phyloP scores from a whole-genome alignment of 2,888 invertebrate genomes.

The Germaria angustata region DNA sequence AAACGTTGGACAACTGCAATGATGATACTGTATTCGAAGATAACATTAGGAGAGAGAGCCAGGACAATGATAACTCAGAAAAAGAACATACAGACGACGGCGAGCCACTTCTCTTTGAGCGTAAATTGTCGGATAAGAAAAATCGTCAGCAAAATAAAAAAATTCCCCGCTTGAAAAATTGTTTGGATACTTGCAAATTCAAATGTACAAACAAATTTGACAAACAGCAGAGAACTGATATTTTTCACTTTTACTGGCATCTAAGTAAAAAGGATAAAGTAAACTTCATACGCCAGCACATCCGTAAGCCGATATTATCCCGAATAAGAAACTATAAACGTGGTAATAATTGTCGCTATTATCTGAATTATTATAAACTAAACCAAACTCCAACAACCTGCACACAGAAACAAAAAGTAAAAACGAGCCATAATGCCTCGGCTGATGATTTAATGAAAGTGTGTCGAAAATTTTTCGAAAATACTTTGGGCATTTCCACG shows the following conservation, averaged over 20 bases:
- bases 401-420: background rate
- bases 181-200: slow-evolving; percentile 64
- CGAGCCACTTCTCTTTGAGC: slow-evolving; percentile 46
- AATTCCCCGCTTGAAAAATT: slow-evolving; percentile 46
- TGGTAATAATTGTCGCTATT: slow-evolving; percentile 58
- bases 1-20: background rate
- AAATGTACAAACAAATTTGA: slow-evolving; percentile 62
- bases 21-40: background rate
- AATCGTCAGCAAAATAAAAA: slow-evolving; percentile 16
- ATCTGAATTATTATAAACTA: slow-evolving; percentile 40
- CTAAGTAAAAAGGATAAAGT: slow-evolving; percentile 47
- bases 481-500: slow-evolving; percentile 51
- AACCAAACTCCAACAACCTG: background rate
- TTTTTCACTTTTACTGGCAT: slow-evolving; percentile 65
- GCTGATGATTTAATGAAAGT: slow-evolving; percentile 49
- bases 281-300: slow-evolving; percentile 49
- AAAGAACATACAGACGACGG: slow-evolving; percentile 32
- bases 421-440: background rate
- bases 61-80: background rate
- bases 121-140: background rate
- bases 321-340: slow-evolving; percentile 54
- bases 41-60: background rate
- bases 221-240: slow-evolving; percentile 49
- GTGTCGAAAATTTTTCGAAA: slow-evolving; percentile 65
- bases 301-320: slow-evolving; percentile 35